Evolutionary conservation across 2,888 invertebrate genomes (phyloP).

Genomic region (Cheilosia vulpina): DNA sequence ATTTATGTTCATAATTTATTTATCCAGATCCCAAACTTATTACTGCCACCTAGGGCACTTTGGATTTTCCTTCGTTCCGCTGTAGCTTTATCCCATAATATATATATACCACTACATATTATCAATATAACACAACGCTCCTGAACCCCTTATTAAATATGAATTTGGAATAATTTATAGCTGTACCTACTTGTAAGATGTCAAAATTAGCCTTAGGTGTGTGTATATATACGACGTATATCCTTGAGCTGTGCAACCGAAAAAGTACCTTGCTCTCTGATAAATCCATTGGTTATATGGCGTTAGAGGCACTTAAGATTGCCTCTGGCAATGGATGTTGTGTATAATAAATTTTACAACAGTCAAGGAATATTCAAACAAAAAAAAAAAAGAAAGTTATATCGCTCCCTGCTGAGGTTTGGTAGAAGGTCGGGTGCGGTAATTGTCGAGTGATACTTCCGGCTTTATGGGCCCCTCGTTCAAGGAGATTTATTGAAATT

Average conservation of each 20-base stretch:
- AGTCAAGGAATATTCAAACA: constrained; percentile 52
- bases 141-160: constrained; percentile 48
- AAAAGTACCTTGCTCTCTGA: constrained; percentile 25
- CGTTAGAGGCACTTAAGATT: constrained; percentile 43
- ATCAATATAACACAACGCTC: not conserved
- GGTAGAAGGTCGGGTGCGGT: constrained; percentile 15
- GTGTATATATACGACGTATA: not conserved
- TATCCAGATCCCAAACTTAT: too few relatives aligned
- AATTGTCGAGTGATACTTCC: constrained; percentile 29
- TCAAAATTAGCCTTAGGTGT: constrained; percentile 26
- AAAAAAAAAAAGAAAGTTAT: constrained; percentile 35
- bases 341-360: constrained; percentile 60
- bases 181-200: constrained; percentile 31
- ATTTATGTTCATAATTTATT: too few relatives aligned
- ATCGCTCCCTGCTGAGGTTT: constrained; percentile 8
- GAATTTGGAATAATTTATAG: constrained; percentile 52
- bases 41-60: not conserved
- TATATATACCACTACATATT: not conserved
- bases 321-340: constrained; percentile 30
- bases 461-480: constrained; percentile 26
- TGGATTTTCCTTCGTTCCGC: not conserved
- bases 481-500: constrained; percentile 35
- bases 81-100: not conserved
- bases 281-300: constrained; percentile 40
- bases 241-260: constrained; percentile 1